Base-by-base conservation (phyloP, 53 echinoderm and acorn worm species). In the Mesocentrotus franciscanus region DNA sequence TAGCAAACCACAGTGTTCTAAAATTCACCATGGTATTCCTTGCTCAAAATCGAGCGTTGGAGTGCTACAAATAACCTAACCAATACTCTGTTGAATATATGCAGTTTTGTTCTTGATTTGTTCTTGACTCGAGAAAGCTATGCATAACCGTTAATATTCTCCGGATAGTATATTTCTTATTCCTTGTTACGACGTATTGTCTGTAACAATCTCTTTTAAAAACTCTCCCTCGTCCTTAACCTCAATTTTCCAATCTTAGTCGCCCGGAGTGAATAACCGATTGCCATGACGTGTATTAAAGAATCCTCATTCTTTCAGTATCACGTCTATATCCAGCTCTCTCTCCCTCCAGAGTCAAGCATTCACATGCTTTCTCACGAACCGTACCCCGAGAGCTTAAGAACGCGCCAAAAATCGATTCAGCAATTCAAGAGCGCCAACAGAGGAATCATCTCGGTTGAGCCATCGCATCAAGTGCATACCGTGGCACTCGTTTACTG, bases 401-500 rank as follows among this genome's bases (percentile, higher is more conserved):
- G 87, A 87, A 87, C 59, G 57, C 87, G 87, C 87, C 87, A 91
- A 35, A 91, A 91, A 91, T 91, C 91, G 91, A 91, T 91, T 91
- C 91, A 91, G 22, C 91, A 91, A 91, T 91, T 91, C 91, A 91
- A 91, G 64, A 91, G 91, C 91, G 91, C 91, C 68, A 91, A 66
- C 91, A 39, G 66, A 66, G 91, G 18, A 66, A 91, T 61, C 34
- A 34, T 61, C 61, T 32, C 12, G 61, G 66, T 91, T 66, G 64
- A 91, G 91, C 35, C 68, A 30, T 29, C 26, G 64, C 66, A 91
- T 91, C 91, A 66, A 66, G 66, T 91, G 66, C 91, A 58, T n/a
- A n/a, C 13, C 87, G 56, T n/a, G 58, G 26, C 58, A 26, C 59
- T 87, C 29, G 87, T 87, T 87, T 58, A 87, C 87, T 85, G 57